Conservation (phyloP, 2,888 invertebrate genomes). For the Thecocarcelia acutangulata region DNA sequence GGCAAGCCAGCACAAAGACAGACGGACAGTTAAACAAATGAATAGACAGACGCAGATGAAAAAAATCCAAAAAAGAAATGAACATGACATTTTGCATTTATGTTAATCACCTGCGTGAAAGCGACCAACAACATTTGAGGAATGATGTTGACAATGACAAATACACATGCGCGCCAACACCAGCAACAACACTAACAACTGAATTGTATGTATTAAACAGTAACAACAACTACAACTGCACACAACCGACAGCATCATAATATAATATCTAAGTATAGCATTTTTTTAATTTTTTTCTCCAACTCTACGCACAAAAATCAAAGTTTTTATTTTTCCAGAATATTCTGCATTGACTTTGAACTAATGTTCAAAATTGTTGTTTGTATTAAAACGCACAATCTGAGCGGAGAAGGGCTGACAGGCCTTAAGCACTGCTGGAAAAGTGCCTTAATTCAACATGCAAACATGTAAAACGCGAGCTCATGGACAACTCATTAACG, state of each 20-base stretch:
- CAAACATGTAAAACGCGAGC: constrained; percentile 72
- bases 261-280: constrained; percentile 38
- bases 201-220: constrained; percentile 43
- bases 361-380: constrained; percentile 56
- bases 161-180: constrained; percentile 79
- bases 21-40: constrained; percentile 34
- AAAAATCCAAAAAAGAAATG: constrained; percentile 56
- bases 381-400: constrained; percentile 34
- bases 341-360: constrained; percentile 58
- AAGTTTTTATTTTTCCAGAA: constrained; percentile 17
- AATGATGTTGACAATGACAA: constrained; percentile 81
- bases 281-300: constrained; percentile 40
- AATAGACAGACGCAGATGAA: constrained; percentile 25
- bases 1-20: constrained; percentile 34
- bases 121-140: constrained; percentile 76
- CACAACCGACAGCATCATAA: constrained; percentile 61
- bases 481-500: constrained; percentile 72
- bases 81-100: constrained; percentile 77
- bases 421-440: constrained; percentile 19
- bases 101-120: constrained; percentile 81
- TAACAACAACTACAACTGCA: constrained; percentile 66
- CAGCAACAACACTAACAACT: constrained; percentile 65
- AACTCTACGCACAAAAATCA: constrained; percentile 44
- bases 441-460: constrained; percentile 66
- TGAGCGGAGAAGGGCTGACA: not conserved